Evolutionary conservation across 2,888 invertebrate species (phyloP), one percentile per base, ranked within the genome.

Genomic region (Philopedon plagiatum): DNA sequence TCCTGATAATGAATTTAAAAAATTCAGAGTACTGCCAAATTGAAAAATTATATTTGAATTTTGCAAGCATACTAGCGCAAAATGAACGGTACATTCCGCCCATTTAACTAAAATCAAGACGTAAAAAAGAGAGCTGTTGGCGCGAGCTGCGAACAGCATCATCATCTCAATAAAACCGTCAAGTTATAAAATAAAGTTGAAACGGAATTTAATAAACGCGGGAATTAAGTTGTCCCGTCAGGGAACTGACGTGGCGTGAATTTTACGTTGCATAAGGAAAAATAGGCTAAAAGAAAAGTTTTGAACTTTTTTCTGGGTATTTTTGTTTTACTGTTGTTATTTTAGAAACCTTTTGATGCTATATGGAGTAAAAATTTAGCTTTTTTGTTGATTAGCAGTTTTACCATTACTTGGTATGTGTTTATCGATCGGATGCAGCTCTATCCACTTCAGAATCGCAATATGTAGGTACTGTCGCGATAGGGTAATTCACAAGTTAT

Each of bases 161-260:
- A 51, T 51, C 15, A 51, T 51, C 13, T 51, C 26, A 51, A 13
- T 51, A 26, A 51, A 51, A 26, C 26, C 51, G 51, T 51, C 51
- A 19, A 51, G 51, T 26, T 51, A 51, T 51, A 51, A 51, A 51
- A 51, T 26, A 41, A 41, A 41, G 41, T 41, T 41, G 41, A 15
- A 41, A 15, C 41, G 26, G 51, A 51, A 51, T 51, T 51, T 51
- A 51, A 51, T 51, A 51, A 29, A 51, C 13, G 26, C 19, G 26
- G 26, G 51, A 51, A 51, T 51, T 51, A 51, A 51, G 51, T 26
- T 51, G 51, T 26, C 51, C 29, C 51, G 51, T 26, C 26, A 51
- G 13, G 1, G 51, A 26, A 51, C 51, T 51, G 51, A 51, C 51
- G 51, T 51, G 41, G 26, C 26, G 51, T 51, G 26, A 51, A 51